Evolutionary conservation across 2,113 vertebrate species (phyloP).

Genomic region (Bungarus multicinctus): DNA sequence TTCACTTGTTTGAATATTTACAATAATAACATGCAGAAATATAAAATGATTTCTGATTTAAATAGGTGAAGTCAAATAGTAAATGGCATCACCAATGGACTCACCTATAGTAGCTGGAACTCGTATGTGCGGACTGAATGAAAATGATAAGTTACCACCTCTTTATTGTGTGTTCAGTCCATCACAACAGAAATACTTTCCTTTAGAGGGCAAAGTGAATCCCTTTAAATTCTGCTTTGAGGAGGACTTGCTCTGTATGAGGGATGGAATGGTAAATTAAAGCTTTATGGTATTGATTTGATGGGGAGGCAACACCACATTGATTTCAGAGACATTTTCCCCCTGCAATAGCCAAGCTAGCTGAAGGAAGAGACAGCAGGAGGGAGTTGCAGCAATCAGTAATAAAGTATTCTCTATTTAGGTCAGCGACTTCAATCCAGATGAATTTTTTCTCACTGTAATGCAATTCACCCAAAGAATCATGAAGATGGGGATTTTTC

Average conservation of each 20-base stretch:
- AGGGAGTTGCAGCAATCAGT: constrained; percentile 16
- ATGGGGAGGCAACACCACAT: constrained; percentile 19
- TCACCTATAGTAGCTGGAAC: neutral
- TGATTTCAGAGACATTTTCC: constrained; percentile 16
- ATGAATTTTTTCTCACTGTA: constrained; percentile 1
- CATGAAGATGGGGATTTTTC: neutral
- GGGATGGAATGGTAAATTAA: constrained; percentile 27
- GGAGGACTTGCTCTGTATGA: constrained; percentile 5
- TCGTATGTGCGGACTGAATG: neutral
- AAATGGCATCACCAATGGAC: neutral
- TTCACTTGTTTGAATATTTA: neutral
- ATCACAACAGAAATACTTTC: constrained; percentile 7
- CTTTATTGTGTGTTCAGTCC: constrained; percentile 13
- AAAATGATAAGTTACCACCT: neutral
- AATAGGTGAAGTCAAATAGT: neutral
- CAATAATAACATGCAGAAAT: neutral
- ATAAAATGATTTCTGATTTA: neutral
- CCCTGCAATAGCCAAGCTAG: neutral
- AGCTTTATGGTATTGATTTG: constrained; percentile 25
- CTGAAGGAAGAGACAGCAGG: constrained; percentile 20
- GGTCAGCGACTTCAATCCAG: constrained; percentile 4
- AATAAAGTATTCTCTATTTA: constrained; percentile 11
- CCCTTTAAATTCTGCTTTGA: constrained; percentile 22
- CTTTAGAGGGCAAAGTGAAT: constrained; percentile 27
- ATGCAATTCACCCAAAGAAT: neutral